Evolutionary conservation across 2,797 vertebrate genomes (phyloP).

Genomic region (Crax fasciolata): DNA sequence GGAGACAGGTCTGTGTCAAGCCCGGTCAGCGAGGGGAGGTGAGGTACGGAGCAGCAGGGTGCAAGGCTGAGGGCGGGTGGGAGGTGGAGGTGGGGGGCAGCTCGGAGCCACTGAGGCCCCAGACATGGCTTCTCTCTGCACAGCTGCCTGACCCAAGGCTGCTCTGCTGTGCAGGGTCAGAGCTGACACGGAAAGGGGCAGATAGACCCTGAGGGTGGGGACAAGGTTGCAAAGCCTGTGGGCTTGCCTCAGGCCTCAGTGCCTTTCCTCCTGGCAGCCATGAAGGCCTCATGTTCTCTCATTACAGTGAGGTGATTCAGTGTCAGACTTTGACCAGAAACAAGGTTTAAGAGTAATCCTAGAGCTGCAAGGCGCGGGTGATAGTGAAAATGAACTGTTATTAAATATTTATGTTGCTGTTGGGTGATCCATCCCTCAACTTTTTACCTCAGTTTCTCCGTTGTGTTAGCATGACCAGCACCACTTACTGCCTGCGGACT

Average conservation of each 20-base stretch:
- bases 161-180: neutral
- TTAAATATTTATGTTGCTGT: neutral
- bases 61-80: fast-evolving
- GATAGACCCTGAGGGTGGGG: fast-evolving
- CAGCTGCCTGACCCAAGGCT: neutral
- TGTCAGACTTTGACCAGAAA: neutral
- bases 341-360: neutral
- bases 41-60: neutral
- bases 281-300: fast-evolving
- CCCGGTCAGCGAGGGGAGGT: fast-evolving
- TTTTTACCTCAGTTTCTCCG: conserved; percentile 7
- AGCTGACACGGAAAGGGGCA: fast-evolving
- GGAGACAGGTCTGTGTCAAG: fast-evolving
- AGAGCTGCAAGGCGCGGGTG: neutral
- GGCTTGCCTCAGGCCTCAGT: neutral
- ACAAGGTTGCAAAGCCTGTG: neutral
- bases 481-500: neutral
- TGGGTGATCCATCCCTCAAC: neutral
- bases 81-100: neutral
- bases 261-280: neutral
- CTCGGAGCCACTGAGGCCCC: neutral
- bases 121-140: neutral
- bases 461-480: neutral
- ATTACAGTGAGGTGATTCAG: neutral
- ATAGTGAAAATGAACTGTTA: neutral